A percentile compares a stretch with the other conserved stretches of the same genome.
Evolutionary conservation across 2,888 invertebrate genomes (phyloP).

Genomic region (Cosmia pyralina): DNA sequence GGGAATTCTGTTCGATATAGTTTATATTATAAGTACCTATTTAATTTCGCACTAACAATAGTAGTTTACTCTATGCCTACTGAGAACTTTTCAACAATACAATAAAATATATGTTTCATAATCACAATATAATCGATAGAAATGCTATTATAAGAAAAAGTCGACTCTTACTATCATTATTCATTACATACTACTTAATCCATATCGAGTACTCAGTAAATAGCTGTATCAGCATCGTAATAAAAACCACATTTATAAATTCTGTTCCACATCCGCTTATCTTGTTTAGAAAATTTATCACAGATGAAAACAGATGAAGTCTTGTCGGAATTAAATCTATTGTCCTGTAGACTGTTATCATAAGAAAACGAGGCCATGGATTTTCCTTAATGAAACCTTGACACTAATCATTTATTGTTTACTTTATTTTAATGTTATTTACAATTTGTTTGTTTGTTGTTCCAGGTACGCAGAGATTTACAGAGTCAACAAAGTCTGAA

Average conservation of each 20-base stretch:
- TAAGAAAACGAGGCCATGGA: constrained; percentile 64
- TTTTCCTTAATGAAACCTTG: constrained; percentile 66
- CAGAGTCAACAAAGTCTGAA: constrained; percentile 34
- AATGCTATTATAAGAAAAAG: constrained; percentile 10
- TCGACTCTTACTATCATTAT: no score
- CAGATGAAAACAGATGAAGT: constrained; percentile 34
- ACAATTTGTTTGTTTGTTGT: constrained; percentile 61
- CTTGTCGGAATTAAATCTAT: constrained; percentile 60
- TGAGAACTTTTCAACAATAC: not conserved
- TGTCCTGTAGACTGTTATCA: constrained; percentile 57
- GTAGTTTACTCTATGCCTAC: constrained; percentile 11
- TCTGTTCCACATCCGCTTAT: constrained; percentile 14
- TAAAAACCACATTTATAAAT: constrained; percentile 7
- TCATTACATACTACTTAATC: no score
- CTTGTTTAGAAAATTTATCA: constrained; percentile 20
- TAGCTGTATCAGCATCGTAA: constrained; percentile 18
- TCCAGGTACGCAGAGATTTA: constrained; percentile 68
- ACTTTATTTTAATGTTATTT: no score
- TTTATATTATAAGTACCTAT: constrained; percentile 44
- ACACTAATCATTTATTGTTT: constrained; percentile 66
- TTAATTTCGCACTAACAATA: constrained; percentile 30
- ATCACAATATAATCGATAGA: not conserved
- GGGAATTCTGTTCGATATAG: constrained; percentile 51
- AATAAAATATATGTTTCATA: not conserved
- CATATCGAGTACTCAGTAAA: constrained; percentile 19